phyloP scores from a whole-genome alignment of 2,888 invertebrate genomes.

The Cosmia trapezina region DNA sequence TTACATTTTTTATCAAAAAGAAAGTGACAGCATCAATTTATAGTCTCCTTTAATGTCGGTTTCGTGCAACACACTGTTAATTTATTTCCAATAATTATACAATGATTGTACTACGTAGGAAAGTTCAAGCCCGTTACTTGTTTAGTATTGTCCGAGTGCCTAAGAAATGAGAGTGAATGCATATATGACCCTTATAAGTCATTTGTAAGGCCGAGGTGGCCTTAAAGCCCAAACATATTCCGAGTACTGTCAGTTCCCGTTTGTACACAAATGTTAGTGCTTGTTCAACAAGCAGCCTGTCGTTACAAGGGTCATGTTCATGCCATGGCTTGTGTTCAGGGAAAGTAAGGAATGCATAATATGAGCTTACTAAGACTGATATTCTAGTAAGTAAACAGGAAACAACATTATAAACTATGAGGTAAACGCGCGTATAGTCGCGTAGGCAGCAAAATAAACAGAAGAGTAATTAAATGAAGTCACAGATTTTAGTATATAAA shows the following conservation, averaged over 20 bases:
- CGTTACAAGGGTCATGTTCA: constrained; percentile 26
- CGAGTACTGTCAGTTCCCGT: not conserved
- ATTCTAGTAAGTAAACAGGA: constrained; percentile 31
- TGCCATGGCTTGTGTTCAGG: not conserved
- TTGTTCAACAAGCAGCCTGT: not conserved
- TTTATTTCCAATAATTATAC: constrained; percentile 6
- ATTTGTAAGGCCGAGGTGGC: too few relatives aligned
- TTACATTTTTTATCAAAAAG: too few relatives aligned
- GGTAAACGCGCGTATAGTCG: not conserved
- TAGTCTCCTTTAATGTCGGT: too few relatives aligned
- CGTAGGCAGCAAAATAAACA: not conserved
- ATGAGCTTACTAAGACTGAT: constrained; percentile 57
- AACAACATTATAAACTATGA: constrained; percentile 1
- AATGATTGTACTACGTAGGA: not conserved
- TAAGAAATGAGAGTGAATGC: constrained; percentile 20
- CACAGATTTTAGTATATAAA: not conserved
- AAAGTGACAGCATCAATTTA: too few relatives aligned
- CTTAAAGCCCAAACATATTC: not conserved
- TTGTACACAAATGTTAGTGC: not conserved
- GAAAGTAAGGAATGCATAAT: constrained; percentile 38
- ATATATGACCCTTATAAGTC: constrained; percentile 3
- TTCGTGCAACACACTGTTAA: too few relatives aligned
- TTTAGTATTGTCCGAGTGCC: constrained; percentile 16
- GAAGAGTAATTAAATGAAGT: not conserved
- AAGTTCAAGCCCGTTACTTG: not conserved